These are phyloP conservation scores for Sorex maritimensis DNA, from an alignment of 2,797 vertebrate genomes.

Conservation along the genomic window DNA sequence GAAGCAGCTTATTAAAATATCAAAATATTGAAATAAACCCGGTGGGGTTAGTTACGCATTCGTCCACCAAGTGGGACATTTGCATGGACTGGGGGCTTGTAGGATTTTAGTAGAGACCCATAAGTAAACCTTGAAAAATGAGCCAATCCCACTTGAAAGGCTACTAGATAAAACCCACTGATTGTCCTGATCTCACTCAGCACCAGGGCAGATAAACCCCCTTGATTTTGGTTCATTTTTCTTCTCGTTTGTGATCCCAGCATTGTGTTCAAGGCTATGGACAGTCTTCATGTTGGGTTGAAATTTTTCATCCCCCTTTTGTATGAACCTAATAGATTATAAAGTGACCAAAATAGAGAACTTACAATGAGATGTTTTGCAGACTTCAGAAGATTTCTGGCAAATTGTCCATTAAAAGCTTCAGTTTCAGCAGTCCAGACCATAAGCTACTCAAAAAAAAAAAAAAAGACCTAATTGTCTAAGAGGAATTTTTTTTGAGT, in stretches of 20 bases:
- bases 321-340: slow-evolving; percentile 72
- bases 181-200: slow-evolving; percentile 68
- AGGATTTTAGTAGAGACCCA: slow-evolving; percentile 82
- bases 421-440: slow-evolving; percentile 76
- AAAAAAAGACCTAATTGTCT: slow-evolving; percentile 79
- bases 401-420: slow-evolving; percentile 77
- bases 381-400: slow-evolving; percentile 78
- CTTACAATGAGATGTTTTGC: slow-evolving; percentile 73
- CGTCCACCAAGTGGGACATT: slow-evolving; percentile 87
- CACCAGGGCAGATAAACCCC: slow-evolving; percentile 65
- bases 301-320: slow-evolving; percentile 74
- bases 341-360: slow-evolving; percentile 83
- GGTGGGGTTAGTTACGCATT: slow-evolving; percentile 87
- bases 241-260: slow-evolving; percentile 76
- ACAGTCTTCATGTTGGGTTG: slow-evolving; percentile 72
- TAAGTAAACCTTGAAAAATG: slow-evolving; percentile 77
- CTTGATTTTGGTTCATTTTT: slow-evolving; percentile 74
- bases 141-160: slow-evolving; percentile 81
- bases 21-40: slow-evolving; percentile 86
- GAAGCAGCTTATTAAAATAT: slow-evolving; percentile 90
- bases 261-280: slow-evolving; percentile 78
- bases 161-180: slow-evolving; percentile 76
- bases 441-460: slow-evolving; percentile 58
- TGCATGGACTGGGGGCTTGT: slow-evolving; percentile 86
- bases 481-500: slow-evolving; percentile 86